Evolutionary conservation across 2,888 invertebrate genomes (phyloP).

Genomic region (Pherbina coryleti): DNA sequence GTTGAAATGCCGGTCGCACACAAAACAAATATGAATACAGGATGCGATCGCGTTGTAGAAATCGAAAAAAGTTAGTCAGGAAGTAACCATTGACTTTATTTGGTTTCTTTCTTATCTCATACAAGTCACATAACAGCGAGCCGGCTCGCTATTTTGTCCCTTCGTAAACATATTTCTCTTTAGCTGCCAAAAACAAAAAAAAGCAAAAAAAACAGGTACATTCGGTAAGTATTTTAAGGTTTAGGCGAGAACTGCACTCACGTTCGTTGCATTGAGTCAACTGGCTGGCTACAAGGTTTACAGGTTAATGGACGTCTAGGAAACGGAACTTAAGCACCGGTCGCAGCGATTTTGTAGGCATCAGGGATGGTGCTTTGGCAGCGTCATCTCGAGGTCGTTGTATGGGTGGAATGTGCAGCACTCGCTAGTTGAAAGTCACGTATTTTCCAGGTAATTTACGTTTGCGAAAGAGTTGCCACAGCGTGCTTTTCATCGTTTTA

Average conservation of each 20-base stretch:
- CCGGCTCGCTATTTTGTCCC: neutral
- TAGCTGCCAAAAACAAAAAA: no score
- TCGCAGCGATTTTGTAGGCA: neutral
- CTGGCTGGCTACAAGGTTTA: no score
- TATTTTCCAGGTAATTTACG: conserved; percentile 69
- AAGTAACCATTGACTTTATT: no score
- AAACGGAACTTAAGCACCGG: no score
- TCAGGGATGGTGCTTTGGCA: neutral
- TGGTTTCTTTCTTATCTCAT: neutral
- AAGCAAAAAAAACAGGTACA: neutral
- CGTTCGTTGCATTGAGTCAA: no score
- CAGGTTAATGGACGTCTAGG: no score
- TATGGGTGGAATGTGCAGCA: conserved; percentile 41
- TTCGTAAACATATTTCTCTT: no score
- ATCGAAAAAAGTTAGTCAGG: no score
- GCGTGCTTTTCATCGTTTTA: neutral
- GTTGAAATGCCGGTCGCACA: no score
- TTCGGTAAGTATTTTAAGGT: neutral
- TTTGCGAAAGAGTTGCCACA: conserved; percentile 47
- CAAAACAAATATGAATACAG: no score
- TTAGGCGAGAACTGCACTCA: neutral
- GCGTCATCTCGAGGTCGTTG: neutral
- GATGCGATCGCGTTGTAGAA: no score
- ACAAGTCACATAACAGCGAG: neutral
- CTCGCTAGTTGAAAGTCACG: conserved; percentile 62